Evolutionary conservation across 2,888 invertebrate species (phyloP).

Genomic region (Labia minor): DNA sequence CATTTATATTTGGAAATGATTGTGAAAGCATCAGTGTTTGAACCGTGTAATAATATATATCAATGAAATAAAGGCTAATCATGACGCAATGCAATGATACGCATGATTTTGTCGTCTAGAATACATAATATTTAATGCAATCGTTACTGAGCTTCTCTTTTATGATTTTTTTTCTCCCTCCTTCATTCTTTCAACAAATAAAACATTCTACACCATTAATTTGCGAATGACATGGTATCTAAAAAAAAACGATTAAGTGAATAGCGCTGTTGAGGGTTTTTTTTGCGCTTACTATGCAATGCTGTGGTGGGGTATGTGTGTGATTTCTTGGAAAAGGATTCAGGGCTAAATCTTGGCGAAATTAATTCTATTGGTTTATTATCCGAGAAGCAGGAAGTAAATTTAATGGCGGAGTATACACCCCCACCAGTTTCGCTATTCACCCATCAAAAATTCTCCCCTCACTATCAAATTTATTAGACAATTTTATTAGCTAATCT

Average conservation of each 20-base stretch:
- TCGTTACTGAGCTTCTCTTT: no score
- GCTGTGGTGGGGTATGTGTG: neutral
- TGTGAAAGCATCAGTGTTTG: no score
- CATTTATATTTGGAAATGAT: no score
- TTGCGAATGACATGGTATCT: neutral
- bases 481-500: neutral
- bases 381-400: slow-evolving; percentile 4
- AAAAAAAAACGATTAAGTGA: slow-evolving; percentile 1
- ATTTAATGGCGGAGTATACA: neutral
- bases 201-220: neutral
- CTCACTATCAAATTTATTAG: neutral
- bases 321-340: neutral
- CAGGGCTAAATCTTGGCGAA: neutral
- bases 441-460: neutral
- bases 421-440: neutral
- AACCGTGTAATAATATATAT: no score
- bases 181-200: neutral
- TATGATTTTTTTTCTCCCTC: no score
- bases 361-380: slow-evolving; percentile 5
- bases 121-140: no score
- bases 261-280: neutral
- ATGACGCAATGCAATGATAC: no score
- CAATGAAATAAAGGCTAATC: no score
- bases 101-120: no score
- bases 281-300: neutral